Evolutionary conservation across 1,140 invertebrate species (phyloP).

Genomic region (Rhyacophila brunnea): DNA sequence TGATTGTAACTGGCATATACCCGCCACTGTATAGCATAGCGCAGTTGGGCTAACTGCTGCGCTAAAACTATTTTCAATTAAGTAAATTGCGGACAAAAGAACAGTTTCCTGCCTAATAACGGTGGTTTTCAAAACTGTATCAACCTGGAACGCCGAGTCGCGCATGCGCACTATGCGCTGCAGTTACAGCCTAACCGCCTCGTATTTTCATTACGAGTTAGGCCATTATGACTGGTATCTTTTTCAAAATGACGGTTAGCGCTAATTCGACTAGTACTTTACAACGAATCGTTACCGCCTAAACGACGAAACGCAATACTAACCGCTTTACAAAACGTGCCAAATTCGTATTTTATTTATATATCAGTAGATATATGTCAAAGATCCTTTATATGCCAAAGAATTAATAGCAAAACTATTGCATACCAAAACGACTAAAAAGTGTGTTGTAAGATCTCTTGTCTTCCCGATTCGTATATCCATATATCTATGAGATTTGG

Average conservation of each 20-base stretch:
- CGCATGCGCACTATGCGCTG: not conserved
- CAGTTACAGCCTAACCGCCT: not conserved
- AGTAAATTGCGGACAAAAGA: conserved; percentile 19
- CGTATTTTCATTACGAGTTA: conserved; percentile 25
- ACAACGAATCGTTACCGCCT: no score
- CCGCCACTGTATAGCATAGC: not conserved
- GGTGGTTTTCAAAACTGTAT: conserved; percentile 19
- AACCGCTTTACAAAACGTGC: no score
- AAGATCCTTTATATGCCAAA: no score
- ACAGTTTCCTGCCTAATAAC: conserved; percentile 16
- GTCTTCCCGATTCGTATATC: no score
- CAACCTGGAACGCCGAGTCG: conserved; percentile 2
- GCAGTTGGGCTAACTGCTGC: conserved; percentile 9
- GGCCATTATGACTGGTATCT: conserved; percentile 3
- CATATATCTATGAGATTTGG: no score
- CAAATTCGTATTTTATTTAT: no score
- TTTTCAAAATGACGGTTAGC: conserved; percentile 7
- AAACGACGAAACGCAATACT: no score
- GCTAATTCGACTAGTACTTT: no score
- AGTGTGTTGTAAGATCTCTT: no score
- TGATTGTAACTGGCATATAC: conserved; percentile 1
- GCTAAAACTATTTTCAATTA: conserved; percentile 31
- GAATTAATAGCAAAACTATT: no score
- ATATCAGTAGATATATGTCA: no score
- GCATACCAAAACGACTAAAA: no score